A percentile compares a stretch with the other conserved stretches of the same genome.
phyloP scores from a whole-genome alignment of 2,113 vertebrate genomes.

The Anhinga rufa region DNA sequence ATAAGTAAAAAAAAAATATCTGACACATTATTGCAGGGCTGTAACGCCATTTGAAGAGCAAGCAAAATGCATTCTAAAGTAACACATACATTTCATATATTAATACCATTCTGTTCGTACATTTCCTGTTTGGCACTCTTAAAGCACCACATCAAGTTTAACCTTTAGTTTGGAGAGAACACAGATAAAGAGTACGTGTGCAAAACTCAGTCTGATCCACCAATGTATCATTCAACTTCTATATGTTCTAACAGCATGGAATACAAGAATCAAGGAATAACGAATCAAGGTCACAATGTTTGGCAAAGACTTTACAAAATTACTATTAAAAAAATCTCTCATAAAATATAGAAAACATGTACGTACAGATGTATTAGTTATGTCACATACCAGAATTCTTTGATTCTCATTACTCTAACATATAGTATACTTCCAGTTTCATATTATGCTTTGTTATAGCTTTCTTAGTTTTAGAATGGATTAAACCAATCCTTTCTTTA shows the following conservation, averaged over 20 bases:
- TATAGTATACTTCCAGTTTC: neutral
- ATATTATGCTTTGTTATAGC: neutral
- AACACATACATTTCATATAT: neutral
- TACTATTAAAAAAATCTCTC: neutral
- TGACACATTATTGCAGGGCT: neutral
- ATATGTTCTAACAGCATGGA: neutral
- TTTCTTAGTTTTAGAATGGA: neutral
- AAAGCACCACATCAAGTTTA: neutral
- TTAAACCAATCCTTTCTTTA: neutral
- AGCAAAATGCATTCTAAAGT: neutral
- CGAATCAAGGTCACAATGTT: neutral
- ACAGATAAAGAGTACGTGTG: neutral
- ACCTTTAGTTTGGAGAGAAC: neutral
- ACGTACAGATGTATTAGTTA: neutral
- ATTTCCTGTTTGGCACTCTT: neutral
- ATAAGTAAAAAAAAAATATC: neutral
- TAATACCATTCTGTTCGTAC: neutral
- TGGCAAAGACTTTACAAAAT: neutral
- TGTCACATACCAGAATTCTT: neutral
- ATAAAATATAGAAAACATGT: neutral
- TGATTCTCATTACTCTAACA: neutral
- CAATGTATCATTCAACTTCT: neutral
- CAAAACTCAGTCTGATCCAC: neutral
- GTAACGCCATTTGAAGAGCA: neutral
- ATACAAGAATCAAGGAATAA: neutral